phyloP scores from a whole-genome alignment of 2,888 invertebrate genomes.

The Archips xylosteana region DNA sequence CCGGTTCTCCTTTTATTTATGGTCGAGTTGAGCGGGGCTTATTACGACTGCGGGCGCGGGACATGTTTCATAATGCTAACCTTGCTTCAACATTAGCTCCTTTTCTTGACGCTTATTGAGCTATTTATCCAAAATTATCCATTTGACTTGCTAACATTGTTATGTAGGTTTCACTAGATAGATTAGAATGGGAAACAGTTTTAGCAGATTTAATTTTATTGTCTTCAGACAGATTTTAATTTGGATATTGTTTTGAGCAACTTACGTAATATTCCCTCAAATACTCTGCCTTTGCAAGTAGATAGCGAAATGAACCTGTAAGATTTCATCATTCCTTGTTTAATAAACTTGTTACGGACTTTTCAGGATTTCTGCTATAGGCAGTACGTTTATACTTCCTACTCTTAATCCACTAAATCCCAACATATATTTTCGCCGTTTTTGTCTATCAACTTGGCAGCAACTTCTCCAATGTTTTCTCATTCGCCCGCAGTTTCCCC shows the following conservation, averaged over 20 bases:
- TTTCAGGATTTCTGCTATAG: constrained; percentile 16
- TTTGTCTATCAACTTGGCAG: constrained; percentile 75
- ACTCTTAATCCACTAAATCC: constrained; percentile 64
- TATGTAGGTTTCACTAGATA: constrained; percentile 27
- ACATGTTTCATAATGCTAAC: constrained; percentile 73
- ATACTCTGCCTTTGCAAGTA: neutral
- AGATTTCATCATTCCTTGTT: neutral
- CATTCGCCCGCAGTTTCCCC: constrained; percentile 73
- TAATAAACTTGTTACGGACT: constrained; percentile 3
- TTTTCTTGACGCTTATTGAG: constrained; percentile 69
- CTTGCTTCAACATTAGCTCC: constrained; percentile 63
- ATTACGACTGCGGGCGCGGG: constrained; percentile 71
- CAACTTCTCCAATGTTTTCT: constrained; percentile 80
- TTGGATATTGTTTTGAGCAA: neutral
- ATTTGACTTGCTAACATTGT: constrained; percentile 47
- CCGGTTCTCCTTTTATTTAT: constrained; percentile 77
- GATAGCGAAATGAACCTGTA: constrained; percentile 1
- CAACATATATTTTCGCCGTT: constrained; percentile 70
- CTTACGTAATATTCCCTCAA: neutral
- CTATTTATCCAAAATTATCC: constrained; percentile 59
- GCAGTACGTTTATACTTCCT: constrained; percentile 23
- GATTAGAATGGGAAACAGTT: constrained; percentile 20
- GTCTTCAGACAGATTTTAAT: neutral
- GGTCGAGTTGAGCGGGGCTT: constrained; percentile 77
- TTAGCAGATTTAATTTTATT: constrained; percentile 19